Conservation (phyloP, 2,797 vertebrate species). For the Acridotheres tristis region DNA sequence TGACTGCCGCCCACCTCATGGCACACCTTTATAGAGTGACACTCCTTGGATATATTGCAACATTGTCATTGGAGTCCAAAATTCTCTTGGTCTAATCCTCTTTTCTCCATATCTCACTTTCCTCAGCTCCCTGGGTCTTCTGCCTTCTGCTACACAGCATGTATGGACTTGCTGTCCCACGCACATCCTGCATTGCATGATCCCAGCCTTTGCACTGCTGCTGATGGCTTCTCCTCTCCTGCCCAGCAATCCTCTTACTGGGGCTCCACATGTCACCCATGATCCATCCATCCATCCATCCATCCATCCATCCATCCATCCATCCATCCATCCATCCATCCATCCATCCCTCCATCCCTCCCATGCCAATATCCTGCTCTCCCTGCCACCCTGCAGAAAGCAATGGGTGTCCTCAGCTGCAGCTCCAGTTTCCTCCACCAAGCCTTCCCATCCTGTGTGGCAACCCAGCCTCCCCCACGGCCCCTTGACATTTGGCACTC, state of each 20-base stretch:
- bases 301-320: background rate
- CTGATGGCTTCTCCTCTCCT: background rate
- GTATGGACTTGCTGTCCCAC: background rate
- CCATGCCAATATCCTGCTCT: accelerated
- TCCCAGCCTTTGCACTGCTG: background rate
- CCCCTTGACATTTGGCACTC: background rate
- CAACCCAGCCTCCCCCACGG: background rate
- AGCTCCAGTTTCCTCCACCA: accelerated
- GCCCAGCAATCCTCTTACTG: background rate
- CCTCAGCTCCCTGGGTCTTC: background rate
- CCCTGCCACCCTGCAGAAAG: background rate
- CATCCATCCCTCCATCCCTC: background rate
- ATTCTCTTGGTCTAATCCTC: background rate
- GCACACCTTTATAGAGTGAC: background rate
- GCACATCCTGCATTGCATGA: background rate
- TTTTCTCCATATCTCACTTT: background rate
- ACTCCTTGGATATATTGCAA: background rate
- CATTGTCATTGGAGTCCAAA: background rate
- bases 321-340: background rate
- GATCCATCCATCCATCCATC: too few relatives aligned
- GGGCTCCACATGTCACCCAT: background rate
- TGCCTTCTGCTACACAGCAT: background rate
- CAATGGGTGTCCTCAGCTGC: background rate
- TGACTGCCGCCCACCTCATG: background rate
- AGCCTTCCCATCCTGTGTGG: background rate